Evolutionary conservation across 2,888 invertebrate genomes (phyloP), one percentile per base, ranked within the genome.

Genomic region (Alentia gelatinosa): DNA sequence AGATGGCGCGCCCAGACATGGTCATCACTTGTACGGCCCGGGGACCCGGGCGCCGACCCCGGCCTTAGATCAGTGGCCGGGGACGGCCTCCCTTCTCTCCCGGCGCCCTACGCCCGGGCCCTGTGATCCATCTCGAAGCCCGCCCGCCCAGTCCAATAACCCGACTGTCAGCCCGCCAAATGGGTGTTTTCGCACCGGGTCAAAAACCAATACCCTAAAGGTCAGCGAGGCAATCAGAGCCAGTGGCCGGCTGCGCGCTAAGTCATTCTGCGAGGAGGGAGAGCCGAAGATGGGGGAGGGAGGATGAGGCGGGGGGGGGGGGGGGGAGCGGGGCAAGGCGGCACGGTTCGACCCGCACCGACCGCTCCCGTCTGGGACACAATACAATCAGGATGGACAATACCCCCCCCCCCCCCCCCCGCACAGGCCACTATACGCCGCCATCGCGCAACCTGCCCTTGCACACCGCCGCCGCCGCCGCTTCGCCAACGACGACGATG

Each of bases 171-270:
- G 23, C 84, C 42, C 40, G 9, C 84, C 84, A 84, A 84, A 84
- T 84, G 84, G 84, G 42, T 84, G 84, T 84, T 84, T 84, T 84
- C 84, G 84, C 84, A 84, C 84, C 40, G 84, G 84, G 84, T 84
- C 84, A 84, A 84, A 84, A 84, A 84, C 84, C 84, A 84, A 84
- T 84, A 40, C 84, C 84, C 84, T 5, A n/a, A 84, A 84, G 84
- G 84, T 84, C 84, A 40, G 84, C 23, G 39, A 40, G 84, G 84
- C 84, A 84, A 84, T 84, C 84, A 84, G 84, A 84, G 84, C 40
- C 39, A 23, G 40, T 9, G 42, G 7, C 84, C 26, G 84, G n/a
- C 1, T 42, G 42, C 40, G 47, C n/a, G n/a, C 84, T 37, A 84
- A 37, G 84, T 84, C 84, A 84, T 42, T 35, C 37, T 74, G 74